Percentiles rank a stretch among this genome's conserved stretches.
phyloP scores from a whole-genome alignment of 2,888 invertebrate species.

The Drosophila ezoana region DNA sequence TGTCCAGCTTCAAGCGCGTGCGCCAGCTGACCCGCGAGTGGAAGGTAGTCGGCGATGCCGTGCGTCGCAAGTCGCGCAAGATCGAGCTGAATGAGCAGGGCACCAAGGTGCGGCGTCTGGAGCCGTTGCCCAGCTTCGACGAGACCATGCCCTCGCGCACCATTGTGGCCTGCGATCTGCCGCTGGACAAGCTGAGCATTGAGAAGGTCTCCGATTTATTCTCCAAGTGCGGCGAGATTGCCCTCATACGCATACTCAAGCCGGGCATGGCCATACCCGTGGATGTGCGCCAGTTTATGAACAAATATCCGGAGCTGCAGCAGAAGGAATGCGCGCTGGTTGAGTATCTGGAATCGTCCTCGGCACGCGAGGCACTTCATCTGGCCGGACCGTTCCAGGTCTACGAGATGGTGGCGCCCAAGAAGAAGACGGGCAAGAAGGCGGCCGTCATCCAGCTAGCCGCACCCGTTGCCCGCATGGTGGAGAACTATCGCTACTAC shows the following conservation, averaged over 20 bases:
- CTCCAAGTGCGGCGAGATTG: slow-evolving; percentile 94
- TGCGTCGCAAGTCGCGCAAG: slow-evolving; percentile 90
- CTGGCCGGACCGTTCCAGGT: slow-evolving; percentile 88
- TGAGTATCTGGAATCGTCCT: slow-evolving; percentile 95
- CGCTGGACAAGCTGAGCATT: slow-evolving; percentile 93
- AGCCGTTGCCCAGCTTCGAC: slow-evolving; percentile 94
- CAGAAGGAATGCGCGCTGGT: slow-evolving; percentile 95
- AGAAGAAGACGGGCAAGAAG: slow-evolving; percentile 89
- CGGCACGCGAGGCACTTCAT: slow-evolving; percentile 92
- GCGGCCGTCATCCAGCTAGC: slow-evolving; percentile 85
- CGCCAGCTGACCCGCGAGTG: slow-evolving; percentile 97
- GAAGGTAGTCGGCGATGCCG: slow-evolving; percentile 95
- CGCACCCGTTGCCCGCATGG: slow-evolving; percentile 86
- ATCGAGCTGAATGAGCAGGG: slow-evolving; percentile 96
- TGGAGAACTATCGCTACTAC: slow-evolving; percentile 87
- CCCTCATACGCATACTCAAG: slow-evolving; percentile 93
- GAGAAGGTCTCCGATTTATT: slow-evolving; percentile 97
- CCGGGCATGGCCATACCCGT: slow-evolving; percentile 96
- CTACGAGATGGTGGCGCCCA: slow-evolving; percentile 92
- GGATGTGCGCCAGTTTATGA: slow-evolving; percentile 95
- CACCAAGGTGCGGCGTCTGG: slow-evolving; percentile 94
- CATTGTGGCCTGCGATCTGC: slow-evolving; percentile 94
- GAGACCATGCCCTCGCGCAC: slow-evolving; percentile 97
- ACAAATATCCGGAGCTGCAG: slow-evolving; percentile 94
- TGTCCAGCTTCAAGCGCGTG: slow-evolving; percentile 97